A percentile compares a stretch with the other conserved stretches of the same genome.
Evolutionary conservation across 2,888 invertebrate species (phyloP).

Genomic region (Rhamphomyia laevipes): DNA sequence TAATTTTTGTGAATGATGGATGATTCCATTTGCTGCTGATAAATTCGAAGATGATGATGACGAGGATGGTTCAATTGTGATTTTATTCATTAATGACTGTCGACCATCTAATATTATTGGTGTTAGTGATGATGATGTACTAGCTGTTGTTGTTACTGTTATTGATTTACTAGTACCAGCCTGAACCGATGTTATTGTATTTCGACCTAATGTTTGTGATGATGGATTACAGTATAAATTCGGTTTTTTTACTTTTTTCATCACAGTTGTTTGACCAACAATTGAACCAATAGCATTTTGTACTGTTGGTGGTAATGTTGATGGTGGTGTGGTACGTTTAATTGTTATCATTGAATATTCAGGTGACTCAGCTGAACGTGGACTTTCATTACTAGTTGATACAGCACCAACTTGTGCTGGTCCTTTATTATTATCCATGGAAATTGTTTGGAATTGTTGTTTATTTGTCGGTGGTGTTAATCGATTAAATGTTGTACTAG

Average conservation of each 20-base stretch:
- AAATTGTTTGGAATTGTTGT: constrained; percentile 13
- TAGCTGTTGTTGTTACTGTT: constrained; percentile 60
- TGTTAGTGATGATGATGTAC: constrained; percentile 10
- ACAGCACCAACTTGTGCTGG: constrained; percentile 78
- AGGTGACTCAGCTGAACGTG: constrained; percentile 43
- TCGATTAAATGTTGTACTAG: constrained; percentile 39
- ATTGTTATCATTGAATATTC: constrained; percentile 33
- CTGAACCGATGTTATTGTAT: constrained; percentile 69
- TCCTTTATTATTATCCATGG: constrained; percentile 39
- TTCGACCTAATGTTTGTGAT: constrained; percentile 58
- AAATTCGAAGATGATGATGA: neutral
- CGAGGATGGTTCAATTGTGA: neutral
- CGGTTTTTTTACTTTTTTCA: neutral
- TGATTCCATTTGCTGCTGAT: neutral
- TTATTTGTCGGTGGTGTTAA: constrained; percentile 32
- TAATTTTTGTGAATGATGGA: constrained; percentile 19
- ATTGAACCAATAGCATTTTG: constrained; percentile 19
- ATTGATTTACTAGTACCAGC: constrained; percentile 50
- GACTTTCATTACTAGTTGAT: constrained; percentile 70
- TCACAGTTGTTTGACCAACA: constrained; percentile 11
- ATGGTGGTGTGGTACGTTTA: constrained; percentile 29
- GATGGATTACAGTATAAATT: constrained; percentile 6
- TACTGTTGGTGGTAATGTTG: constrained; percentile 26
- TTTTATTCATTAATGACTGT: neutral
- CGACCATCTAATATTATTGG: neutral